These are phyloP conservation scores for Embidobia sp. DNA, from an alignment of 2,888 invertebrate genomes.

Conservation along the genomic window DNA sequence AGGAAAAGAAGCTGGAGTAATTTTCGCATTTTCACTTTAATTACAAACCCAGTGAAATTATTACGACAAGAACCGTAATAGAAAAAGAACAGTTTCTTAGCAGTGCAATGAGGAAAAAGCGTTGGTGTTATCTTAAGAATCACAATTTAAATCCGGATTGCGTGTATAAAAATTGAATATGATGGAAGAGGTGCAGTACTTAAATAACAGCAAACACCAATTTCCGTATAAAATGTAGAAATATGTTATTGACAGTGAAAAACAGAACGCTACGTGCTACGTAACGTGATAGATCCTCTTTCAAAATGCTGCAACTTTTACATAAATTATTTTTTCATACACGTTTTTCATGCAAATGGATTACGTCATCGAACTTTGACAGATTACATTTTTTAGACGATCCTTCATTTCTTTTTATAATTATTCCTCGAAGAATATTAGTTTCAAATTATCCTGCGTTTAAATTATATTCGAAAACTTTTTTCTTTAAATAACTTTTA, in stretches of 20 bases:
- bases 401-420: too few relatives aligned
- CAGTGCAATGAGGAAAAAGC: background rate
- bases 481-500: too few relatives aligned
- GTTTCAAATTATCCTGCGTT: too few relatives aligned
- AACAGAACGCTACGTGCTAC: constrained; percentile 28
- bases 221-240: constrained; percentile 35
- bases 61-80: background rate
- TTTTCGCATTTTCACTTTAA: constrained; percentile 4
- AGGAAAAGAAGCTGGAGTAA: background rate
- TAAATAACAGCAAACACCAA: constrained; percentile 47
- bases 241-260: constrained; percentile 51
- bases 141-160: constrained; percentile 8
- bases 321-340: constrained; percentile 41
- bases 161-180: constrained; percentile 29
- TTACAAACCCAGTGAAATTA: constrained; percentile 1
- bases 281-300: constrained; percentile 45
- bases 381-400: too few relatives aligned
- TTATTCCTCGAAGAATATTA: too few relatives aligned
- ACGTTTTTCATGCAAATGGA: constrained; percentile 26
- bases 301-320: constrained; percentile 44
- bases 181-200: constrained; percentile 46
- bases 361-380: constrained; percentile 26
- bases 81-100: background rate
- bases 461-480: too few relatives aligned
- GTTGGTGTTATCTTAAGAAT: background rate